Evolutionary conservation across 64 coral and sea anemone genomes (phyloP).

Genomic region (Platygyra sinensis): DNA sequence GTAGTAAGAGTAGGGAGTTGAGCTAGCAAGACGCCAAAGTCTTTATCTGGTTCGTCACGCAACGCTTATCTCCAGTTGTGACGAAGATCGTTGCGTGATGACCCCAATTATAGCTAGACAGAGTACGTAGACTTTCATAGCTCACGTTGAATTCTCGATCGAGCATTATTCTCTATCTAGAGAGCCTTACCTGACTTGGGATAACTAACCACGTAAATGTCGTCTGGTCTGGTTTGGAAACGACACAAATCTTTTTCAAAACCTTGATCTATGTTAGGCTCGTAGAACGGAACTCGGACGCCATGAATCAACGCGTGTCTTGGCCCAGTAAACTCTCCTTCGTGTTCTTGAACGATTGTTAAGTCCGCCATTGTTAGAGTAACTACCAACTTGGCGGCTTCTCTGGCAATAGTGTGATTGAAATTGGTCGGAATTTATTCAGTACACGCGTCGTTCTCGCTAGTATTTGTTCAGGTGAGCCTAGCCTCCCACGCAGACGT

Average conservation of each 20-base stretch:
- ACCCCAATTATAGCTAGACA: too few relatives aligned
- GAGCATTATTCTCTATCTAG: not conserved
- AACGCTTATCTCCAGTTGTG: too few relatives aligned
- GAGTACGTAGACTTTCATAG: too few relatives aligned
- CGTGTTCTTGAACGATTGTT: not conserved
- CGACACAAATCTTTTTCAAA: slow-evolving; percentile 30
- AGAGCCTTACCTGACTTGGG: slow-evolving; percentile 21
- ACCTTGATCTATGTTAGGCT: not conserved
- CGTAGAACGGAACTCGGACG: slow-evolving; percentile 12
- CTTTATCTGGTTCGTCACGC: too few relatives aligned
- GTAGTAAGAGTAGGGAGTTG: too few relatives aligned
- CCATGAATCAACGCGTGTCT: slow-evolving; percentile 22
- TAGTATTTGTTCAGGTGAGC: too few relatives aligned
- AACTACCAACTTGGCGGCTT: not conserved
- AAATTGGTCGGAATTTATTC: too few relatives aligned
- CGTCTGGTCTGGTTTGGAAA: slow-evolving; percentile 18
- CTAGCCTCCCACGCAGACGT: too few relatives aligned
- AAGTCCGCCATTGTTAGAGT: not conserved
- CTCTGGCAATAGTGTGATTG: too few relatives aligned
- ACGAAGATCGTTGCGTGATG: too few relatives aligned
- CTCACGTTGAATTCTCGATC: not conserved
- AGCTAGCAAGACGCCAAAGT: too few relatives aligned
- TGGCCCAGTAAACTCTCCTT: not conserved
- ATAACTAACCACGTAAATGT: slow-evolving; percentile 11
- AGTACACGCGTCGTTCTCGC: too few relatives aligned